Base-by-base conservation (phyloP, 2,888 invertebrate genomes). In the Tridacna gigas region DNA sequence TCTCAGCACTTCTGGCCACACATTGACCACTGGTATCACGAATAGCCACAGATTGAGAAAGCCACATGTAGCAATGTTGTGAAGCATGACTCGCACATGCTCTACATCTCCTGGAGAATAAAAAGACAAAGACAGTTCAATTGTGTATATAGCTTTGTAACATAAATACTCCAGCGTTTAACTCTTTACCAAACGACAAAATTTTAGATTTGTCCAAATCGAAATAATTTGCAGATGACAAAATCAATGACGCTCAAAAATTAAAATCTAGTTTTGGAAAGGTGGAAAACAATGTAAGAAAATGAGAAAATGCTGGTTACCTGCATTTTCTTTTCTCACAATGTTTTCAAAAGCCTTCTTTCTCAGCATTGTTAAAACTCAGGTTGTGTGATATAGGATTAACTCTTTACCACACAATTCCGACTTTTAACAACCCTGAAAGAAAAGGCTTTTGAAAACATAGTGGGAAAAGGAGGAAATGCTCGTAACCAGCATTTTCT, bases 1-100 rank as follows among this genome's bases (percentile, higher is more conserved):
- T 61, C 78, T 81, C 56, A 91, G 84, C 28, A 84, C 81, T 28
- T 83, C 76, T 12, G 91, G 91, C 91, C 91, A 91, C 61, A 91
- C 89, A 61, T 84, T 86, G 75, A 84, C 88, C 28, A 90, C 83
- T 20, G 90, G 84, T 13, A 91, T 80, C 11, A 86, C 83, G 66
- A 90, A 79, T 56, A 78, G 74, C 20, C 82, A 71, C 20, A 66
- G 76, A 66, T 83, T 86, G 5, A 88, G 79, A 67, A 85, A 80
- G 22, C 82, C 80, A 80, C 86, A 86, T 11, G 82, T 79, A 4
- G 87, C 74, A 11, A 90, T 71, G 20, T 89, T 80, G 82, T 86
- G 88, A 15, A 88, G 63, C 75, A 90, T 65, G 37, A 88, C 88
- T 18, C 89, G 65, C 0, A 77, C 88, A 63, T 82, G 80, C 79